Evolutionary conservation across 2,797 vertebrate genomes (phyloP), one percentile per base, ranked within the genome.

Genomic region (Pristis pectinata): DNA sequence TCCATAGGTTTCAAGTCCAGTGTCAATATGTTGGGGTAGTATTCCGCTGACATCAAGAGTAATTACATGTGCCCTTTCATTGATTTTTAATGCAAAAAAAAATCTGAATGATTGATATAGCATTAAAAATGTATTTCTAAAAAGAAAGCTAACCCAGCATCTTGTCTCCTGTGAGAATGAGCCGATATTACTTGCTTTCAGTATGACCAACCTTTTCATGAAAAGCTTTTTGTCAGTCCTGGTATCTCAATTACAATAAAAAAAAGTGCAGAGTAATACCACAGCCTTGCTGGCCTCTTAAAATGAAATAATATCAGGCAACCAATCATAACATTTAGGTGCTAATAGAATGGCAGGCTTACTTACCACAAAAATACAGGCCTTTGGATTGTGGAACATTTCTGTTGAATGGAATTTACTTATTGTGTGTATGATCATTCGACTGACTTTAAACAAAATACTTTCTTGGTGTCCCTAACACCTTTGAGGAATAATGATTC

Each of bases 51-150:
- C 64, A 74, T 53, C 24, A 74, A 70, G 67, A 27, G 64, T 49
- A 49, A 93, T 93, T 74, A 74, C 41, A 72, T 72, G 37, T 93
- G 67, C n/a, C 67, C 67, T 74, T 4, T 53, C 24, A 49, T 93
- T 74, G 92, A 44, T 74, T 93, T 74, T 74, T 49, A 93, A 49
- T 93, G 92, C 92, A 74, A 44, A 49, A 49, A 92, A 64, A 72
- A 72, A 53, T 72, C 61, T 30, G 37, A 72, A 93, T 93, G 37
- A 93, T 72, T 49, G 92, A 93, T 74, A 72, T 24, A 17, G 24
- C 44, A 72, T 93, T 72, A 93, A 74, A 93, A 93, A 93, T 93
- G 44, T 17, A 70, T 93, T 93, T 93, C 22, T 49, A 30, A 30
- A 30, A 93, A n/a, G 41, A 44, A 93, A 93, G n/a, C 89, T 93